Evolutionary conservation across 53 echinoderm and acorn worm species (phyloP), one percentile per base, ranked within the genome.

Genomic region (Luidia sarsii): DNA sequence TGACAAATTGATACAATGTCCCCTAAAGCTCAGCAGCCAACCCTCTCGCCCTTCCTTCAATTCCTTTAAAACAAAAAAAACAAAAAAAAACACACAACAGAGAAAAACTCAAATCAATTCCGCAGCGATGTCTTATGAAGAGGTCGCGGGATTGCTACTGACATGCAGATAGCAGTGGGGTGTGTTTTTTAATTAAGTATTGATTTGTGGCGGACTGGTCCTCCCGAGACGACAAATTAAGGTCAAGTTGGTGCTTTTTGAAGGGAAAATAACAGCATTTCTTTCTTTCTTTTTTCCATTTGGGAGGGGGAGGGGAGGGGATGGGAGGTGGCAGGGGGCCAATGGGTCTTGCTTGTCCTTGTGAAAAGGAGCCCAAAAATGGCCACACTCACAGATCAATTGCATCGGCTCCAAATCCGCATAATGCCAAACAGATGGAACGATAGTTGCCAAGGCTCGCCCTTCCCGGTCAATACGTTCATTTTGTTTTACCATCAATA

Each of bases 171-270:
- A 24, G 21, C 24, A 37, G 27, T 25, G 8, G 65, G 37, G 54
- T 72, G 54, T 54, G 72, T 56, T 72, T 72, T 72, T 72, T 72
- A 72, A 72, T 72, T 72, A 72, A 72, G 57, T 72, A 72, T 72
- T 72, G 72, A 72, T 72, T 72, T 72, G 57, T 15, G 54, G 72
- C 37, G 55, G 37, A 72, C 72, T 55, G 72, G 56, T 34, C 39
- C 11, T 39, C 72, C 55, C 72, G 31, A 51, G 72, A 72, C 20
- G 72, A 54, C 56, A 72, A 72, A 72, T 72, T 72, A 72, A 72
- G 72, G 72, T 72, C 56, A 56, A 72, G 39, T 38, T 72, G 72
- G 39, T 72, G 55, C 57, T 55, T 55, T 72, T 65, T 56, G 36
- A 15, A 38, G 37, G 37, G 39, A 72, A 72, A 72, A 72, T 72